phyloP scores from a whole-genome alignment of 2,113 vertebrate species.

The Neolamprologus ventralis region DNA sequence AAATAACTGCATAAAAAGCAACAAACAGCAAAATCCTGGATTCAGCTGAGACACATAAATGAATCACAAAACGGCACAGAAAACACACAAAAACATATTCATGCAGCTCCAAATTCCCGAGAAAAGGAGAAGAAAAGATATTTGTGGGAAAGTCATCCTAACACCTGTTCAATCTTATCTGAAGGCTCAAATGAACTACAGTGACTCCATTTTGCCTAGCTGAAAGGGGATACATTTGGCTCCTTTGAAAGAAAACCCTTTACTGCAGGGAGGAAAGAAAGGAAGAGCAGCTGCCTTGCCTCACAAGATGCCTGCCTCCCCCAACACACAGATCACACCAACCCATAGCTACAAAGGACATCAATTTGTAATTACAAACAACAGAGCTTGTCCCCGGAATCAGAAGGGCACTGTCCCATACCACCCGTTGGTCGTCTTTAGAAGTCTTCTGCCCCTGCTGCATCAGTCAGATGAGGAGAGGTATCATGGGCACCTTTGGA shows the following conservation, averaged over 20 bases:
- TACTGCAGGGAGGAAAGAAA: slow-evolving; percentile 27
- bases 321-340: slow-evolving; percentile 21
- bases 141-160: slow-evolving; percentile 3
- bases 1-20: neutral
- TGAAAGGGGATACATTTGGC: slow-evolving; percentile 45
- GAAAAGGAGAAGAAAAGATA: neutral
- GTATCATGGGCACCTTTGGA: slow-evolving; percentile 45
- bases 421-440: slow-evolving; percentile 6
- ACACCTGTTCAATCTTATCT: slow-evolving; percentile 48
- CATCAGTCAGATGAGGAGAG: neutral
- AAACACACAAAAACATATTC: neutral
- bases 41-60: neutral
- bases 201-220: slow-evolving; percentile 18
- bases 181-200: slow-evolving; percentile 14
- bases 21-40: neutral
- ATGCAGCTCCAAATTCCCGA: neutral
- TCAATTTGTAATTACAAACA: slow-evolving; percentile 49
- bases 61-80: neutral
- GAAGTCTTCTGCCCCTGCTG: slow-evolving; percentile 1
- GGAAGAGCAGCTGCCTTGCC: slow-evolving; percentile 37
- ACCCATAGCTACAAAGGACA: slow-evolving; percentile 28
- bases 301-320: slow-evolving; percentile 15
- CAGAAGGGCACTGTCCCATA: neutral
- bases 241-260: slow-evolving; percentile 44
- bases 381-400: neutral